These are phyloP conservation scores for Crematogaster levior DNA, from an alignment of 2,888 invertebrate species.

Conservation along the genomic window DNA sequence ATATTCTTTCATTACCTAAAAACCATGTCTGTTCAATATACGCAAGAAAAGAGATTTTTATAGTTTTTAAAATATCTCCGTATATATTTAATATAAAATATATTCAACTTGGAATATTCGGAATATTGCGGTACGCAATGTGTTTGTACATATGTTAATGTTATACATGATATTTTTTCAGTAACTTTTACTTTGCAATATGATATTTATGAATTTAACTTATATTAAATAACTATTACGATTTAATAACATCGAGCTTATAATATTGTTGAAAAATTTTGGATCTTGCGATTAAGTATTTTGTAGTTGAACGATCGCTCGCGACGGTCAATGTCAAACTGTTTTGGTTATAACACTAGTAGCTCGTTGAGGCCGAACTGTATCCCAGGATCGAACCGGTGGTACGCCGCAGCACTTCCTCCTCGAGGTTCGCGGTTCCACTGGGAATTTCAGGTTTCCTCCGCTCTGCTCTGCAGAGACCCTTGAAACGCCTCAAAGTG, in stretches of 20 bases:
- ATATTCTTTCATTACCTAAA: conserved; percentile 22
- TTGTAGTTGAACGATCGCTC: conserved; percentile 51
- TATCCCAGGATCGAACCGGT: conserved; percentile 87
- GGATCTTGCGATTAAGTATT: conserved; percentile 44
- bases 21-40: not conserved
- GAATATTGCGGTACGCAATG: not conserved
- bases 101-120: not conserved
- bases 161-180: not conserved
- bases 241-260: not conserved
- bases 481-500: conserved; percentile 83
- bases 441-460: conserved; percentile 80
- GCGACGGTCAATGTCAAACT: conserved; percentile 92
- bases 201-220: not conserved
- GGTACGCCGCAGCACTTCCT: conserved; percentile 93
- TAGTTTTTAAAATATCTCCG: not conserved
- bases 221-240: not conserved
- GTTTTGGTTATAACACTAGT: conserved; percentile 90
- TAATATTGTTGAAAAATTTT: not conserved
- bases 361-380: conserved; percentile 90
- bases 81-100: not conserved
- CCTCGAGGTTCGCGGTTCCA: conserved; percentile 88
- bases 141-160: not conserved
- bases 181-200: not conserved
- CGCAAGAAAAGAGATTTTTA: not conserved
- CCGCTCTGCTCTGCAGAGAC: conserved; percentile 72